A percentile compares a stretch with the other conserved stretches of the same genome.
Evolutionary conservation across 2,797 vertebrate genomes (phyloP).

Genomic region (Cheirogaleus major): DNA sequence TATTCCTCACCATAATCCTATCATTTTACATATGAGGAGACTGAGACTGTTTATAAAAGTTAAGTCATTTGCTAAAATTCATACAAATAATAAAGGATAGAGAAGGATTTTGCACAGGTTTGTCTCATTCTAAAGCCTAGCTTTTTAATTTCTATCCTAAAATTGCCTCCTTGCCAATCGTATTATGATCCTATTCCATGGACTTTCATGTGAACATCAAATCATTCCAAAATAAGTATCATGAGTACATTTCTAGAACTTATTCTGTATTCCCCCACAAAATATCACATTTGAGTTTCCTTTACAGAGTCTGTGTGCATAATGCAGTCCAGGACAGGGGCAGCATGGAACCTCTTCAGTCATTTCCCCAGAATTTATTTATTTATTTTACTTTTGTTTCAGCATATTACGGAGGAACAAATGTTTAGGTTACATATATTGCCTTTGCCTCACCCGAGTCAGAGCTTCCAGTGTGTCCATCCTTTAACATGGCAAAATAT

Average conservation of each 20-base stretch:
- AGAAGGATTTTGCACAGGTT: background rate
- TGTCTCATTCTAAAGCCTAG: background rate
- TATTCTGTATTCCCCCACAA: background rate
- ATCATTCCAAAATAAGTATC: background rate
- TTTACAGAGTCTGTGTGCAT: background rate
- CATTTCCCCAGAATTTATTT: constrained; percentile 12
- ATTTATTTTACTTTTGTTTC: too few species aligned
- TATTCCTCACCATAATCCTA: background rate
- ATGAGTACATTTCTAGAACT: background rate
- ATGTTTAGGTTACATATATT: too few species aligned
- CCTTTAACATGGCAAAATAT: constrained; percentile 51
- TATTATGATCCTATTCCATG: background rate
- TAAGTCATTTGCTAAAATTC: background rate
- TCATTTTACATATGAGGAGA: background rate
- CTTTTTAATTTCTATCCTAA: background rate
- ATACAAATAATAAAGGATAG: background rate
- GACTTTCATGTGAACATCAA: background rate
- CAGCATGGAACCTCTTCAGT: constrained; percentile 13
- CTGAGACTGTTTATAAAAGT: background rate
- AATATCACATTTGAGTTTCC: background rate
- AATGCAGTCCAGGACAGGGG: background rate
- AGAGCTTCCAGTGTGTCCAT: too few species aligned
- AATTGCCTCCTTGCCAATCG: background rate
- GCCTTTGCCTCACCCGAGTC: too few species aligned
- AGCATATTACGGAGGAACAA: too few species aligned